A percentile compares a stretch with the other conserved stretches of the same genome.
phyloP scores from a whole-genome alignment of 2,888 invertebrate species.

The Poecilus cupreus region DNA sequence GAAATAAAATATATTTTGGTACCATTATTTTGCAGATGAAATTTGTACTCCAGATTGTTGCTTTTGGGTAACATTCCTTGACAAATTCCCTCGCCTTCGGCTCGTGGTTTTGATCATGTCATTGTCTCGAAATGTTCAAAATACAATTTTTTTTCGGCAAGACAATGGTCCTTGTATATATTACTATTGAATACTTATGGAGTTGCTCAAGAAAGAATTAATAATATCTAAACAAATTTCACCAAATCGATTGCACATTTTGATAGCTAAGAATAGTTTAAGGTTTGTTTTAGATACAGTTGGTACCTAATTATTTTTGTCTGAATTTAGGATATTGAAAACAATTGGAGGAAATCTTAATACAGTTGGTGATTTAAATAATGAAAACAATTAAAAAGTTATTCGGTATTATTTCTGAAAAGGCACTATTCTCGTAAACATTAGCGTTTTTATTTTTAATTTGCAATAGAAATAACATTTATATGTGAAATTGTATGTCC shows the following conservation, averaged over 20 bases:
- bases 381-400: background rate
- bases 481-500: background rate
- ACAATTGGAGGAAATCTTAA: conserved; percentile 10
- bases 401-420: background rate
- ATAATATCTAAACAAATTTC: background rate
- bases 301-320: conserved; percentile 5
- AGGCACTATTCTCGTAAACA: conserved; percentile 34
- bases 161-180: too few relatives aligned
- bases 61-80: too few relatives aligned
- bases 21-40: too few relatives aligned
- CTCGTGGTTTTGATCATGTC: too few relatives aligned
- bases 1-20: too few relatives aligned
- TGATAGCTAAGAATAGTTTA: background rate
- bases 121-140: too few relatives aligned
- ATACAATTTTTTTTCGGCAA: too few relatives aligned
- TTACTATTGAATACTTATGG: too few relatives aligned
- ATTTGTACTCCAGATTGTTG: too few relatives aligned
- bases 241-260: background rate
- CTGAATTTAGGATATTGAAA: conserved; percentile 1
- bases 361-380: background rate
- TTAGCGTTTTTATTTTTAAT: conserved; percentile 15
- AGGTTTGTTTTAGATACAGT: too few relatives aligned
- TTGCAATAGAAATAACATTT: background rate
- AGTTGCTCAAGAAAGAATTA: too few relatives aligned
- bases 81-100: too few relatives aligned